Percentiles rank a stretch among this genome's conserved stretches.
phyloP scores from a whole-genome alignment of 2,888 invertebrate species.

The Dichetophora obliterata region DNA sequence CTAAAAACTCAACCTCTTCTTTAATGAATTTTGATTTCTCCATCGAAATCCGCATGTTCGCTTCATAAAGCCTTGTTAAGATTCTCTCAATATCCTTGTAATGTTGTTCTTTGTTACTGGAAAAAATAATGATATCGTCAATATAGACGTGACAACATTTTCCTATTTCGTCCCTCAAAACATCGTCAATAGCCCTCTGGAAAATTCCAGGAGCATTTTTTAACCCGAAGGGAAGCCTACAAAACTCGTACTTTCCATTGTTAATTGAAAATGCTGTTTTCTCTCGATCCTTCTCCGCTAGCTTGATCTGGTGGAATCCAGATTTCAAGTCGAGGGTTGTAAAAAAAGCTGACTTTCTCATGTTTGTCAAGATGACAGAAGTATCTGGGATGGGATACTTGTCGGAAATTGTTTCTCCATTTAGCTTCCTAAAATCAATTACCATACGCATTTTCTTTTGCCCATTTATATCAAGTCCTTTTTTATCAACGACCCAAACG shows the following conservation, averaged over 20 bases:
- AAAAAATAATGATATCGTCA: constrained; percentile 41
- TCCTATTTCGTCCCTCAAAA: constrained; percentile 38
- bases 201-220: constrained; percentile 29
- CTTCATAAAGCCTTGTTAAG: neutral
- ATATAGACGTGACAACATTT: constrained; percentile 35
- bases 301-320: constrained; percentile 35
- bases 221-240: too few species aligned
- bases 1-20: constrained; percentile 37
- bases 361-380: neutral
- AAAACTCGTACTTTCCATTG: constrained; percentile 39
- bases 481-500: too few species aligned
- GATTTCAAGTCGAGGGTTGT: constrained; percentile 35
- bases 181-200: constrained; percentile 41
- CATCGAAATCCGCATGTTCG: constrained; percentile 28
- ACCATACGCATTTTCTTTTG: constrained; percentile 36
- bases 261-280: neutral
- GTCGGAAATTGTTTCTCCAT: neutral
- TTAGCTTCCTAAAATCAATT: constrained; percentile 43
- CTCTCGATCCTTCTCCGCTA: constrained; percentile 29
- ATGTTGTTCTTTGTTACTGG: neutral
- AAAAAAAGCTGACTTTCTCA: constrained; percentile 32
- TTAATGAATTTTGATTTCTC: constrained; percentile 31
- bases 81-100: neutral
- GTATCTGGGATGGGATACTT: too few species aligned
- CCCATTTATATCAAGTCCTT: neutral